These are phyloP conservation scores for Hycleus phaleratus DNA, from an alignment of 1,140 invertebrate genomes.

Conservation along the genomic window DNA sequence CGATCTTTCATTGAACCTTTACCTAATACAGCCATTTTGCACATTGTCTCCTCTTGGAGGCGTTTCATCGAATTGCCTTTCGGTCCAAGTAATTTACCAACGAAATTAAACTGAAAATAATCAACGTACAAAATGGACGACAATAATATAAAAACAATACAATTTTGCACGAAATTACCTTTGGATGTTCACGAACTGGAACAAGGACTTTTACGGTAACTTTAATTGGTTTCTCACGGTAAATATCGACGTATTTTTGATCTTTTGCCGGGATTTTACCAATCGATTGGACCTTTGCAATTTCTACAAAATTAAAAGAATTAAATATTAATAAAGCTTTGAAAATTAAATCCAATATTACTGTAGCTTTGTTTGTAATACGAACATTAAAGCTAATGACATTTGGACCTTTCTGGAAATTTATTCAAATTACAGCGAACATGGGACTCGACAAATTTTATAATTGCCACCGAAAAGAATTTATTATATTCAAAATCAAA, in stretches of 20 bases:
- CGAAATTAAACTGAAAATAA: slow-evolving; percentile 78
- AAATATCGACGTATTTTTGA: slow-evolving; percentile 13
- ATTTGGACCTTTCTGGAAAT: too few species aligned
- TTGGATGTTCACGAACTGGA: slow-evolving; percentile 74
- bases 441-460: too few species aligned
- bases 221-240: slow-evolving; percentile 70
- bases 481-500: too few species aligned
- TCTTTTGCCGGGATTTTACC: slow-evolving; percentile 8
- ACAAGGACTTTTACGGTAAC: slow-evolving; percentile 72
- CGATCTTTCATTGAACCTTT: slow-evolving; percentile 86
- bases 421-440: too few species aligned
- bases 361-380: too few species aligned
- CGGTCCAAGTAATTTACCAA: slow-evolving; percentile 83
- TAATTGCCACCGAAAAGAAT: too few species aligned
- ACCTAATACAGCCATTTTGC: slow-evolving; percentile 87
- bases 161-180: slow-evolving; percentile 47
- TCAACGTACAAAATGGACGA: slow-evolving; percentile 5
- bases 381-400: too few species aligned
- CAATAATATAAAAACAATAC: neutral
- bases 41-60: slow-evolving; percentile 86
- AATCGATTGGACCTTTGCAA: slow-evolving; percentile 4
- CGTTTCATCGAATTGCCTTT: slow-evolving; percentile 86
- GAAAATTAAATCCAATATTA: too few species aligned
- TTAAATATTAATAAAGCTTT: too few species aligned
- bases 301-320: neutral